These are phyloP conservation scores for Ianthella basta DNA, from an alignment of 37 sponge, comb jelly and placozoan genomes.

Conservation along the genomic window DNA sequence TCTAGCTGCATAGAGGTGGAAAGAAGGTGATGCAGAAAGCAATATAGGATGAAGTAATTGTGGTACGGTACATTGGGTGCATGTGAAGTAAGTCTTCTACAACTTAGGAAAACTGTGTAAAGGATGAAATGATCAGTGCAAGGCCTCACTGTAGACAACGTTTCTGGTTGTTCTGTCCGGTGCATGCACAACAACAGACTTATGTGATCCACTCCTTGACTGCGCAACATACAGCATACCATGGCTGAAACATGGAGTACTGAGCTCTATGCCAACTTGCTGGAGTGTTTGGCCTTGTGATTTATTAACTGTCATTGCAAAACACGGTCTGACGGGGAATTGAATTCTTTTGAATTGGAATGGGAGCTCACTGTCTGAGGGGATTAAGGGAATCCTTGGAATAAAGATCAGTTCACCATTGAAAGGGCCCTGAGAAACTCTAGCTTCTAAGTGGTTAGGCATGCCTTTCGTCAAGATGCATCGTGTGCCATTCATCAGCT, in stretches of 20 bases:
- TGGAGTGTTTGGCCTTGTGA: constrained; percentile 55
- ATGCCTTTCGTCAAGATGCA: constrained; percentile 1
- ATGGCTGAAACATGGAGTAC: constrained; percentile 35
- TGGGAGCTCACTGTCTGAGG: constrained; percentile 29
- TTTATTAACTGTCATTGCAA: constrained; percentile 44
- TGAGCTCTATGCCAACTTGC: constrained; percentile 10
- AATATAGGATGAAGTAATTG: too few species aligned
- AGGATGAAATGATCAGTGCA: not conserved
- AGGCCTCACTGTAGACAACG: constrained; percentile 24
- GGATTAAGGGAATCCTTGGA: constrained; percentile 42
- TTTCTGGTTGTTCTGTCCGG: constrained; percentile 13
- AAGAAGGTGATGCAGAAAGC: too few species aligned
- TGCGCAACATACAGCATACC: constrained; percentile 32
- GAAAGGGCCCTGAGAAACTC: not conserved
- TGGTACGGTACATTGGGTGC: too few species aligned
- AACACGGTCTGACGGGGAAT: constrained; percentile 32
- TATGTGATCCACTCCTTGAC: not conserved
- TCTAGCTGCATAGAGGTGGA: too few species aligned
- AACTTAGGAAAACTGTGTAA: too few species aligned
- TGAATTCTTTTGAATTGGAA: constrained; percentile 41
- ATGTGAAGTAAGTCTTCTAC: too few species aligned
- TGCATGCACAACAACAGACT: constrained; percentile 15
- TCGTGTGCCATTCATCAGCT: constrained; percentile 34
- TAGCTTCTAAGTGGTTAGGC: constrained; percentile 35
- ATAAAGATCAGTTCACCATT: constrained; percentile 28